Evolutionary conservation across 1,140 invertebrate species (phyloP).

Genomic region (Saccostrea echinata): DNA sequence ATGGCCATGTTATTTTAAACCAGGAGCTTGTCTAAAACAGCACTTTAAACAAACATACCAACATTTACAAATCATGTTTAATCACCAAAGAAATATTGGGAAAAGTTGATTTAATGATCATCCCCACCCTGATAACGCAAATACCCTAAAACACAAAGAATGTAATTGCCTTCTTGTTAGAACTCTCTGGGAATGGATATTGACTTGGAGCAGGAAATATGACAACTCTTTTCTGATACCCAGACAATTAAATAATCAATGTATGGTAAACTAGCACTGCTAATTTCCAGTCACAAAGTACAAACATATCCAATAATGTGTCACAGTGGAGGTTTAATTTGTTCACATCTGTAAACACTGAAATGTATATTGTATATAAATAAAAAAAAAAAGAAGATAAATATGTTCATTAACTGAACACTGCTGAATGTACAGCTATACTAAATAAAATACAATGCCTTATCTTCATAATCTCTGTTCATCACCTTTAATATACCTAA

Average conservation of each 20-base stretch:
- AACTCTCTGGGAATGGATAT: neutral
- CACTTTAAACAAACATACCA: slow-evolving; percentile 16
- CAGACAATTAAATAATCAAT: slow-evolving; percentile 8
- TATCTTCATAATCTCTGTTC: too few relatives aligned
- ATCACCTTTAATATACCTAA: too few relatives aligned
- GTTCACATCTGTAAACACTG: neutral
- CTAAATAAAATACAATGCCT: too few relatives aligned
- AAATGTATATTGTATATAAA: neutral
- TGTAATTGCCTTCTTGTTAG: slow-evolving; percentile 15
- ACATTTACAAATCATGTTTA: slow-evolving; percentile 35
- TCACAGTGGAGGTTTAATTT: neutral
- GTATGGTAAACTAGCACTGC: neutral
- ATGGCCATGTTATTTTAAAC: neutral
- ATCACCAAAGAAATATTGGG: slow-evolving; percentile 29
- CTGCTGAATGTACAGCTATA: neutral
- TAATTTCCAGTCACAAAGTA: neutral
- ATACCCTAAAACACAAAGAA: slow-evolving; percentile 1
- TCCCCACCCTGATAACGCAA: neutral
- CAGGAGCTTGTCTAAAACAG: neutral
- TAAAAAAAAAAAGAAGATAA: neutral
- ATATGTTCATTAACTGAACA: neutral
- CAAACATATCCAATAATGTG: neutral
- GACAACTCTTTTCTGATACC: neutral
- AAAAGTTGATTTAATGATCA: neutral
- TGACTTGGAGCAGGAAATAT: slow-evolving; percentile 21